Percentiles rank a stretch among this genome's conserved stretches.
phyloP scores from a whole-genome alignment of 1,140 invertebrate genomes.

The Pseudomyrmex concolor region DNA sequence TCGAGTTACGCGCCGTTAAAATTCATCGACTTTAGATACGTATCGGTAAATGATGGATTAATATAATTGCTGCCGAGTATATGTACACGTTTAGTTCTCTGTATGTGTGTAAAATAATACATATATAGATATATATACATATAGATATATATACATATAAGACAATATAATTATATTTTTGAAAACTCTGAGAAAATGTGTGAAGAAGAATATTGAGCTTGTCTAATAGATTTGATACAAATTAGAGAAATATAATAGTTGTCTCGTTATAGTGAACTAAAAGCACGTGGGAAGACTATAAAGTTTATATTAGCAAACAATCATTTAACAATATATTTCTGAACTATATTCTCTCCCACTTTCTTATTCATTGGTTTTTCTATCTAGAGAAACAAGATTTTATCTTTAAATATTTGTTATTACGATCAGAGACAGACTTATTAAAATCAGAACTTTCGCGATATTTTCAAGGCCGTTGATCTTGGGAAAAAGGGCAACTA shows the following conservation, averaged over 20 bases:
- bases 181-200: no score
- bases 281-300: no score
- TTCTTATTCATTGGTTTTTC: neutral
- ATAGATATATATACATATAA: no score
- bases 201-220: neutral
- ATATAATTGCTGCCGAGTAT: neutral
- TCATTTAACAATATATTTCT: constrained; percentile 17
- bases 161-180: constrained; percentile 12
- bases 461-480: constrained; percentile 36
- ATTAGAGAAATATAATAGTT: constrained; percentile 18
- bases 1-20: no score
- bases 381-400: neutral
- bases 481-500: constrained; percentile 9
- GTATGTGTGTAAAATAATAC: neutral
- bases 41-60: constrained; percentile 26
- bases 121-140: no score
- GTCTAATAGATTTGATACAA: constrained; percentile 13
- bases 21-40: no score
- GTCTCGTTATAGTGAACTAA: no score
- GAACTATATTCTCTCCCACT: neutral
- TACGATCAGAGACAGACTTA: neutral
- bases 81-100: constrained; percentile 23
- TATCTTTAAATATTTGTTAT: neutral
- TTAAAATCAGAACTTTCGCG: constrained; percentile 6
- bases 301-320: constrained; percentile 14